Conservation (phyloP, 1,140 invertebrate genomes). For the Pentalonia nigronervosa region DNA sequence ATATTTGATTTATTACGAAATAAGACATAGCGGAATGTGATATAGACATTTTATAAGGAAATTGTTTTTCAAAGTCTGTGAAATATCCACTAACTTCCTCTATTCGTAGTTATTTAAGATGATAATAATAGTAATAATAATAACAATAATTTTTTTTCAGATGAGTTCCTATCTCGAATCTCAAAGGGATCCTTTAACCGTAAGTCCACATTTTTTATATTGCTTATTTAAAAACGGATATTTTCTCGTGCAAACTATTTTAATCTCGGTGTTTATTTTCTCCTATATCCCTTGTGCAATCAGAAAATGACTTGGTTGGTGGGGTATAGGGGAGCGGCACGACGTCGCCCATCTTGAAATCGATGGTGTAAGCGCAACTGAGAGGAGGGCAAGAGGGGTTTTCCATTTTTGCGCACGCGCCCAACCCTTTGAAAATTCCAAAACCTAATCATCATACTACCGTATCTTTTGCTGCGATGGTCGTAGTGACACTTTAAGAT, state of each 20-base stretch:
- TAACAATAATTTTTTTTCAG: slow-evolving; percentile 44
- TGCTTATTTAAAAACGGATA: slow-evolving; percentile 48
- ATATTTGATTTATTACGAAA: neutral
- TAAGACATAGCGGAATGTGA: neutral
- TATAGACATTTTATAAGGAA: neutral
- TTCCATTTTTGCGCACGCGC: slow-evolving; percentile 56
- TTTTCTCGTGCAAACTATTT: slow-evolving; percentile 48
- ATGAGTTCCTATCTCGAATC: slow-evolving; percentile 58
- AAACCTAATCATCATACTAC: slow-evolving; percentile 47
- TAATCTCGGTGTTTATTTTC: slow-evolving; percentile 53
- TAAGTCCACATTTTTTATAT: slow-evolving; percentile 37
- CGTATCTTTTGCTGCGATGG: neutral
- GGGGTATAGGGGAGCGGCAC: slow-evolving; percentile 49
- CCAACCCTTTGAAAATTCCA: slow-evolving; percentile 32
- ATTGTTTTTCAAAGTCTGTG: neutral
- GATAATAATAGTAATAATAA: slow-evolving; percentile 23
- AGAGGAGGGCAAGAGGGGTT: slow-evolving; percentile 42
- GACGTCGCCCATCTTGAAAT: slow-evolving; percentile 57
- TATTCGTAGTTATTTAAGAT: slow-evolving; percentile 1
- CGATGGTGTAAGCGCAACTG: slow-evolving; percentile 46
- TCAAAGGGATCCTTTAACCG: slow-evolving; percentile 58
- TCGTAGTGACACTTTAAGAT: neutral
- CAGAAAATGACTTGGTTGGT: neutral
- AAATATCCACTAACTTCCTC: neutral
- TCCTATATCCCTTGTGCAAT: slow-evolving; percentile 30